Percentiles rank a stretch among this genome's conserved stretches.
Evolutionary conservation across 2,888 invertebrate genomes (phyloP).

Genomic region (Eristalis tenax): DNA sequence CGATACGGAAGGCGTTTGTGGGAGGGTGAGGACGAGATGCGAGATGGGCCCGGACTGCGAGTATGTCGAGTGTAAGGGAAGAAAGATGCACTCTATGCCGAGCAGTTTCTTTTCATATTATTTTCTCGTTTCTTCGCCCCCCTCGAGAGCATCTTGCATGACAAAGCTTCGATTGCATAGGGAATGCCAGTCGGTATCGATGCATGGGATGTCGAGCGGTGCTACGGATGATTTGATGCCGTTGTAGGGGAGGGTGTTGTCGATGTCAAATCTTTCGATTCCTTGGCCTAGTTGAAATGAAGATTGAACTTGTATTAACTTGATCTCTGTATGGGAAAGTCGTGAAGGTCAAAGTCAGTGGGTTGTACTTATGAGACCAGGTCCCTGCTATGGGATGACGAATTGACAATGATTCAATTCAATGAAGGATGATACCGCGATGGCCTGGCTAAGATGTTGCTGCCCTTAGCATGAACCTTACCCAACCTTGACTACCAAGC

Average conservation of each 20-base stretch:
- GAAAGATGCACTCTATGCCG: not conserved
- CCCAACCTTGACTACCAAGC: no score
- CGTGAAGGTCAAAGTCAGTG: no score
- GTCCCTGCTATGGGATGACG: no score
- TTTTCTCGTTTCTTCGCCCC: not conserved
- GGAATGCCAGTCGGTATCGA: not conserved
- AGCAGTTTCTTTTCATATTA: not conserved
- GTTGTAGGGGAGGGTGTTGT: not conserved
- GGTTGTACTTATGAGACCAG: no score
- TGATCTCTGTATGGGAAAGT: not conserved
- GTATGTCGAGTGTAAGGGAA: not conserved
- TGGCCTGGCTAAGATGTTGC: no score
- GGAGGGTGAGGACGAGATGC: not conserved
- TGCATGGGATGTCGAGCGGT: not conserved
- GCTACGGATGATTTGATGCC: not conserved
- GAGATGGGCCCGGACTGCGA: not conserved
- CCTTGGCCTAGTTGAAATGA: not conserved
- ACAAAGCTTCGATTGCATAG: not conserved
- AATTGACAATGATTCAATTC: no score
- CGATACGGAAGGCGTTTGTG: constrained; percentile 5
- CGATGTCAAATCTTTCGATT: not conserved
- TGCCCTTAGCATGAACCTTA: no score
- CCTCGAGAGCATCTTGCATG: not conserved
- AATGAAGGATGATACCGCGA: no score
- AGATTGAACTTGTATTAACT: not conserved